These are phyloP conservation scores for Hoplodrina ambigua DNA, from an alignment of 2,888 invertebrate species.

Conservation along the genomic window DNA sequence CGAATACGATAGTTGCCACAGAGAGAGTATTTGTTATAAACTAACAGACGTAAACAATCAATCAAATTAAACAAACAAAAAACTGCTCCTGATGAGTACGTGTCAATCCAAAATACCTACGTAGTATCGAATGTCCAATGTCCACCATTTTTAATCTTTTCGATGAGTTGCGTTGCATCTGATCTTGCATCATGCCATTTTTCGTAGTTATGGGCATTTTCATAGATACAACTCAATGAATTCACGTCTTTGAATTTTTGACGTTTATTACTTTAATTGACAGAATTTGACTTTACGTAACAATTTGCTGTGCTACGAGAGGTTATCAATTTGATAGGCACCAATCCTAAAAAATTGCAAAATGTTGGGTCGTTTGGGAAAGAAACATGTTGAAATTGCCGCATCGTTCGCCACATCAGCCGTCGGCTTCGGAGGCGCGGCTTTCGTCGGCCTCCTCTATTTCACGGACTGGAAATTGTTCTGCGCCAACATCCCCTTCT, in stretches of 20 bases:
- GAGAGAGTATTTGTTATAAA: too few species aligned
- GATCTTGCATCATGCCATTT: too few species aligned
- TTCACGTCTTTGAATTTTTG: not conserved
- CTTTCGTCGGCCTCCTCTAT: slow-evolving; percentile 91
- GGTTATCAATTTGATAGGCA: not conserved
- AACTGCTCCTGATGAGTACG: too few species aligned
- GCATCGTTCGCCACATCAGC: slow-evolving; percentile 90
- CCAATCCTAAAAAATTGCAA: slow-evolving; percentile 48
- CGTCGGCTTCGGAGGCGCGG: slow-evolving; percentile 92
- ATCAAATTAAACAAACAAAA: too few species aligned
- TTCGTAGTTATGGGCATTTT: too few species aligned
- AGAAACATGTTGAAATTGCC: slow-evolving; percentile 91
- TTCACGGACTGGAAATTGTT: slow-evolving; percentile 95
- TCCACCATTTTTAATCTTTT: too few species aligned
- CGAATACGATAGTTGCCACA: too few species aligned
- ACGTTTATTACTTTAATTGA: not conserved
- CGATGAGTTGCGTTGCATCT: too few species aligned
- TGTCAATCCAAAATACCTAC: too few species aligned
- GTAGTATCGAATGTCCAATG: too few species aligned
- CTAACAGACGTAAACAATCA: too few species aligned
- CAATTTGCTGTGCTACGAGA: slow-evolving; percentile 8
- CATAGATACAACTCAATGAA: too few species aligned
- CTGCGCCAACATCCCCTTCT: slow-evolving; percentile 93
- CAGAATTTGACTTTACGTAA: slow-evolving; percentile 66
- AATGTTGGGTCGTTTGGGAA: slow-evolving; percentile 89